These are phyloP conservation scores for Aptenodytes patagonicus DNA, from an alignment of 2,113 vertebrate genomes.

Conservation along the genomic window DNA sequence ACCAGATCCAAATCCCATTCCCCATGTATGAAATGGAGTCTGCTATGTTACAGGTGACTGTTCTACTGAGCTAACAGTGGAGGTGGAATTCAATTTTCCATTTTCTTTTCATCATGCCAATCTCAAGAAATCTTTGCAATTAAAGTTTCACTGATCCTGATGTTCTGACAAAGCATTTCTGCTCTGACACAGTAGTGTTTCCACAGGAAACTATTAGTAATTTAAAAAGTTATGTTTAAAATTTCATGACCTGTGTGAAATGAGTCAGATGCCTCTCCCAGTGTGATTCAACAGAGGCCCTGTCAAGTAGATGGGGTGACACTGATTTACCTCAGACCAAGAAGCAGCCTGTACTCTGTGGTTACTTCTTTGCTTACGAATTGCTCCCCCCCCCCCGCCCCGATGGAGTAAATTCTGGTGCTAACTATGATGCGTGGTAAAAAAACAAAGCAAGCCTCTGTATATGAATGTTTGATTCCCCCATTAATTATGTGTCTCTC, in stretches of 20 bases:
- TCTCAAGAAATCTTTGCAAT: background rate
- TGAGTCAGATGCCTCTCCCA: background rate
- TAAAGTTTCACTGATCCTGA: background rate
- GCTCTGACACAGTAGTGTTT: background rate
- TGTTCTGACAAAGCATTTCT: slow-evolving; percentile 2
- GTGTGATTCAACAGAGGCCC: background rate
- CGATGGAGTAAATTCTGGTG: background rate
- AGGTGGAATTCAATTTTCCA: background rate
- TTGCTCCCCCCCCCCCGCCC: background rate
- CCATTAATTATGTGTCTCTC: background rate
- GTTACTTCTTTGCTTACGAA: background rate
- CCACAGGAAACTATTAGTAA: slow-evolving; percentile 2
- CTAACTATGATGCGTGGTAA: background rate
- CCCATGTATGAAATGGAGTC: background rate
- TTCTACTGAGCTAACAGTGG: background rate
- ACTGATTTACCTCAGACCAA: background rate
- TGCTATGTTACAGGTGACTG: background rate
- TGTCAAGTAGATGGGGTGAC: background rate
- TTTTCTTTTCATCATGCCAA: background rate
- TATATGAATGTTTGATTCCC: background rate
- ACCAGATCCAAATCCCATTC: background rate
- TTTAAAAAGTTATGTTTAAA: background rate
- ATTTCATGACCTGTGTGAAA: background rate
- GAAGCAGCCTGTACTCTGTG: background rate
- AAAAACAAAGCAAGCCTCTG: background rate